phyloP scores from a whole-genome alignment of 2,888 invertebrate genomes.

The Acanthosepion esculentum region DNA sequence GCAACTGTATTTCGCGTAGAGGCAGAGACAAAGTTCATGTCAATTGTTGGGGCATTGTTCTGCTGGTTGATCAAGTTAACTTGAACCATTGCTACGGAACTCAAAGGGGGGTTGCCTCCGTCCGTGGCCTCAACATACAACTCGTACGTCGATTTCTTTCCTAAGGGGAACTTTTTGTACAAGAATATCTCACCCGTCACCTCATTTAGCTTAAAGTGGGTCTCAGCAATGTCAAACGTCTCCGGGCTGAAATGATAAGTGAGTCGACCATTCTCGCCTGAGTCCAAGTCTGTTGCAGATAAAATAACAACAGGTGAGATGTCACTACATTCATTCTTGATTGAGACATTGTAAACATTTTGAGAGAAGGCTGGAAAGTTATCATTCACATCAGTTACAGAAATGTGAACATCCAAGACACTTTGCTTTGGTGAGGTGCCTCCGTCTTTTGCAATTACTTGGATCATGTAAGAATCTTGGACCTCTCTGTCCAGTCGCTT shows the following conservation, averaged over 20 bases:
- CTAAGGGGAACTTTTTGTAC: conserved; percentile 21
- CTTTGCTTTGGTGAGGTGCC: background rate
- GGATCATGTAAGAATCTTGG: conserved; percentile 33
- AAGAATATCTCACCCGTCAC: background rate
- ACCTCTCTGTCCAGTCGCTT: background rate
- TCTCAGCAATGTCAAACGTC: background rate
- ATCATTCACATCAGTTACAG: background rate
- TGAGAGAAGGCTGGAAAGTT: background rate
- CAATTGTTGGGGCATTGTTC: conserved; percentile 10
- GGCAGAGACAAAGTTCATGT: conserved; percentile 33
- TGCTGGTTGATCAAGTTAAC: conserved; percentile 9
- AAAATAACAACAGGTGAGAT: background rate
- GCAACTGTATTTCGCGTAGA: background rate
- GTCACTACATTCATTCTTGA: background rate
- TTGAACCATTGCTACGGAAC: conserved; percentile 8
- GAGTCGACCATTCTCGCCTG: background rate
- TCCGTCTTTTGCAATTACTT: background rate
- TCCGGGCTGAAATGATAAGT: background rate
- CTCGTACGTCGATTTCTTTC: background rate
- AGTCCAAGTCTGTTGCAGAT: conserved; percentile 15
- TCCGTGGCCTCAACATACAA: background rate
- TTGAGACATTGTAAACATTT: background rate
- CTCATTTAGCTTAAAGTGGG: background rate
- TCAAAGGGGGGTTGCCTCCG: conserved; percentile 8
- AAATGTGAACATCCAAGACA: background rate